Evolutionary conservation across 2,797 vertebrate genomes (phyloP).

Genomic region (Lutjanus campechanus): DNA sequence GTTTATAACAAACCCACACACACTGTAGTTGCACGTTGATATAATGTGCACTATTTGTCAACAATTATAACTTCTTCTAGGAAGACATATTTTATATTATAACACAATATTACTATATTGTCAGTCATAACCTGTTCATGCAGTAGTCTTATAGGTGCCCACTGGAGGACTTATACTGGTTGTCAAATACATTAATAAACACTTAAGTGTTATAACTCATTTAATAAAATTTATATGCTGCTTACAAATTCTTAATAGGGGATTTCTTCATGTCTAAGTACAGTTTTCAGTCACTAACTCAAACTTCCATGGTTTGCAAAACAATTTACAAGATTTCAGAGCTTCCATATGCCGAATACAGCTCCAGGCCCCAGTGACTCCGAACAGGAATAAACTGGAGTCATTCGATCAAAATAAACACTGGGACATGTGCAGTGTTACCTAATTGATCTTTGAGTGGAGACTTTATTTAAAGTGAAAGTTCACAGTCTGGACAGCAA

Average conservation of each 20-base stretch:
- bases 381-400: not conserved
- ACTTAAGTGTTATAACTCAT: not conserved
- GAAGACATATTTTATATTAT: no score
- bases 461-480: conserved; percentile 1
- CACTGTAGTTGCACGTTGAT: no score
- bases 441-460: not conserved
- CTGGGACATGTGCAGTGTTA: not conserved
- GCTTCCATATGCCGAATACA: not conserved
- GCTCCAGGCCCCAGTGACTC: not conserved
- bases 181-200: not conserved
- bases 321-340: not conserved
- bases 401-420: not conserved
- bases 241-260: not conserved
- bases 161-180: no score
- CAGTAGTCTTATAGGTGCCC: no score
- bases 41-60: no score
- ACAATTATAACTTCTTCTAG: no score
- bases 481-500: conserved; percentile 8
- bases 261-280: not conserved
- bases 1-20: no score
- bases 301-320: not conserved
- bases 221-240: not conserved
- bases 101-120: no score
- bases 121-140: no score
- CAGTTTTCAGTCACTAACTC: not conserved